Percentiles rank a stretch among this genome's conserved stretches.
Evolutionary conservation across 2,113 vertebrate species (phyloP).

Genomic region (Gobio gobio): DNA sequence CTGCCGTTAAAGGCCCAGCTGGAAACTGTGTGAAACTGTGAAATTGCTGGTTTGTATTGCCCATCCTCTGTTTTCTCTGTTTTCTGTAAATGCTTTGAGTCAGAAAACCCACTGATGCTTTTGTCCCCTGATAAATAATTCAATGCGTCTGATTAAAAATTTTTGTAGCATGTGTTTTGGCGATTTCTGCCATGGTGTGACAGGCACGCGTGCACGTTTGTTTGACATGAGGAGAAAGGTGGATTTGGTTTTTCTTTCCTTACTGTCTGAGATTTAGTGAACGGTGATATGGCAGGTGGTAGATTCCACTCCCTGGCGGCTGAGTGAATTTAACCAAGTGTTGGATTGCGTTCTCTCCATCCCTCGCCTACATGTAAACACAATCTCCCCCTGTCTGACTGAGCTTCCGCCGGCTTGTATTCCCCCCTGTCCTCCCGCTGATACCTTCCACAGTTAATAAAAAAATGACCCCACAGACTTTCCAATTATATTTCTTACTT

Average conservation of each 20-base stretch:
- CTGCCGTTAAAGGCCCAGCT: neutral
- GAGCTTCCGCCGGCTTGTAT: slow-evolving; percentile 47
- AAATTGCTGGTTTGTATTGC: neutral
- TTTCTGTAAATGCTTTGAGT: slow-evolving; percentile 35
- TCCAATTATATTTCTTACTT: slow-evolving; percentile 62
- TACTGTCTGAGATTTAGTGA: slow-evolving; percentile 51
- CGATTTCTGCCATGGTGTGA: slow-evolving; percentile 11
- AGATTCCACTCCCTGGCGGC: slow-evolving; percentile 54
- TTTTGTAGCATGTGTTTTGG: slow-evolving; percentile 31
- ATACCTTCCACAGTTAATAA: slow-evolving; percentile 60
- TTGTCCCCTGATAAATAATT: slow-evolving; percentile 58
- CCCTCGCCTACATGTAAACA: slow-evolving; percentile 57
- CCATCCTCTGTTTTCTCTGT: neutral
- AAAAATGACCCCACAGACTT: slow-evolving; percentile 48
- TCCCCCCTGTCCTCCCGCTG: slow-evolving; percentile 55
- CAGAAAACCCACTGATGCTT: slow-evolving; percentile 47
- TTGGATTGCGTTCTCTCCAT: slow-evolving; percentile 51
- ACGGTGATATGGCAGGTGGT: slow-evolving; percentile 43
- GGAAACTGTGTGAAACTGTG: neutral
- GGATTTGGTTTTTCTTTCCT: slow-evolving; percentile 45
- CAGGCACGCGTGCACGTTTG: neutral
- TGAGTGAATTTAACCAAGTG: slow-evolving; percentile 60
- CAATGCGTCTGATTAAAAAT: slow-evolving; percentile 56
- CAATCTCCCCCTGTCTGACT: slow-evolving; percentile 52
- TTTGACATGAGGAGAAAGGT: slow-evolving; percentile 42